phyloP scores from a whole-genome alignment of 2,797 vertebrate species.

The Notolabrus celidotus region DNA sequence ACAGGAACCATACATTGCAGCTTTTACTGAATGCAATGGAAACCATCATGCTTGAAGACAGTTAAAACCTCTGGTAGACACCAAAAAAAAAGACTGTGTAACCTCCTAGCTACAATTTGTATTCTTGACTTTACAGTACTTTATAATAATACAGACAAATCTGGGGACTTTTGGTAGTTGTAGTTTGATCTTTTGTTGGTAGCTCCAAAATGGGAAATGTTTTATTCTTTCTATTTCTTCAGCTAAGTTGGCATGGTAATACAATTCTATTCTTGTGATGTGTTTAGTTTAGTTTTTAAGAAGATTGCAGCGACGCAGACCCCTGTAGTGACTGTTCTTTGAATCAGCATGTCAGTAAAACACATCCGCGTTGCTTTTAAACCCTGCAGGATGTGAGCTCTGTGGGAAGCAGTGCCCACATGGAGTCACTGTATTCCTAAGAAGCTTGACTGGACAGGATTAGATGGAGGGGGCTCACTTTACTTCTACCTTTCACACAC shows the following conservation, averaged over 20 bases:
- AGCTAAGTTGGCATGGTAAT: too few relatives aligned
- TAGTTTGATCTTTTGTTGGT: not conserved
- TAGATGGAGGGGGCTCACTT: conserved; percentile 37
- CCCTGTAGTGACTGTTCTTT: conserved; percentile 12
- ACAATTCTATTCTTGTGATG: not conserved
- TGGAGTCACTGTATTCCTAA: conserved; percentile 16
- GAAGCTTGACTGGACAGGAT: conserved; percentile 31
- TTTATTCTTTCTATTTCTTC: too few relatives aligned
- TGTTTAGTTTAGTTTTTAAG: too few relatives aligned
- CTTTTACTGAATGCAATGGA: too few relatives aligned
- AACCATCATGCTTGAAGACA: too few relatives aligned
- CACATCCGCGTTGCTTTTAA: conserved; percentile 44
- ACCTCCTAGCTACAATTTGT: too few relatives aligned
- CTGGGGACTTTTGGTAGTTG: not conserved
- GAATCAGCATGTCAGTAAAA: conserved; percentile 38
- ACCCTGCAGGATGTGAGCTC: conserved; percentile 44
- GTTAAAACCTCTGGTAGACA: too few relatives aligned
- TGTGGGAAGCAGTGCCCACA: conserved; percentile 29
- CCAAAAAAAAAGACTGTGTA: too few relatives aligned
- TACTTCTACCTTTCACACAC: conserved; percentile 32
- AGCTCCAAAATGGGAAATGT: too few relatives aligned
- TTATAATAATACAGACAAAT: not conserved
- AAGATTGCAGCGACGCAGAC: not conserved
- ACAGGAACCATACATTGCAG: too few relatives aligned
- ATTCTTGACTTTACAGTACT: too few relatives aligned